Conservation (phyloP, 2,113 vertebrate species). For the Harpagus bidentatus region DNA sequence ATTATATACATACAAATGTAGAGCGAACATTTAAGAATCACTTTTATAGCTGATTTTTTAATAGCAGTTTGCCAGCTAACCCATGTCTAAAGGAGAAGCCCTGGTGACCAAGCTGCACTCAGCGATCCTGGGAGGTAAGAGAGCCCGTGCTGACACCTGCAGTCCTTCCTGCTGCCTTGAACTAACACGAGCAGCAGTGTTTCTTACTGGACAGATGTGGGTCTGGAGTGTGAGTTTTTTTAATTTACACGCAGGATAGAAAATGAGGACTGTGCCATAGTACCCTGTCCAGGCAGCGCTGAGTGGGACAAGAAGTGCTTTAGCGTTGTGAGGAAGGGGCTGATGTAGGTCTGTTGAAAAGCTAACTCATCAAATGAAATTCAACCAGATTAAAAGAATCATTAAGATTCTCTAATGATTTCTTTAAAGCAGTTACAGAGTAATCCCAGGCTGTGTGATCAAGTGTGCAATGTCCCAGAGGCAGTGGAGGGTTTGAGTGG, state of each 20-base stretch:
- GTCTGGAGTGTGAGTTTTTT: neutral
- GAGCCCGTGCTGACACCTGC: neutral
- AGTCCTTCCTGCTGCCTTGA: neutral
- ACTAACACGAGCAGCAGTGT: too few relatives aligned
- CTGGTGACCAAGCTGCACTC: neutral
- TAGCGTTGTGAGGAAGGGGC: neutral
- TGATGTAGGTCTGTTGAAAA: neutral
- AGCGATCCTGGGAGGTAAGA: fast-evolving
- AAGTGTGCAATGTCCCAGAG: neutral
- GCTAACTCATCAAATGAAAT: neutral
- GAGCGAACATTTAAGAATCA: neutral
- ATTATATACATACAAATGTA: neutral
- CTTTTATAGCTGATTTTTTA: neutral
- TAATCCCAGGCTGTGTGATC: neutral
- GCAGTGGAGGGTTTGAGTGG: neutral
- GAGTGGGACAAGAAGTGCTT: neutral
- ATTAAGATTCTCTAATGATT: neutral
- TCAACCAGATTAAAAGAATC: neutral
- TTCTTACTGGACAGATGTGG: neutral
- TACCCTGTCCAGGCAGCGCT: neutral
- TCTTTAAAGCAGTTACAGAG: neutral
- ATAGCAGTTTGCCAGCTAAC: neutral
- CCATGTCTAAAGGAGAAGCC: neutral
- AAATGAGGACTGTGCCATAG: neutral
- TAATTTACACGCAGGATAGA: neutral